A percentile compares a stretch with the other conserved stretches of the same genome.
These are phyloP conservation scores for Dysidea cf. avara DNA, from an alignment of 37 sponge, comb jelly and placozoan genomes.

Conservation along the genomic window DNA sequence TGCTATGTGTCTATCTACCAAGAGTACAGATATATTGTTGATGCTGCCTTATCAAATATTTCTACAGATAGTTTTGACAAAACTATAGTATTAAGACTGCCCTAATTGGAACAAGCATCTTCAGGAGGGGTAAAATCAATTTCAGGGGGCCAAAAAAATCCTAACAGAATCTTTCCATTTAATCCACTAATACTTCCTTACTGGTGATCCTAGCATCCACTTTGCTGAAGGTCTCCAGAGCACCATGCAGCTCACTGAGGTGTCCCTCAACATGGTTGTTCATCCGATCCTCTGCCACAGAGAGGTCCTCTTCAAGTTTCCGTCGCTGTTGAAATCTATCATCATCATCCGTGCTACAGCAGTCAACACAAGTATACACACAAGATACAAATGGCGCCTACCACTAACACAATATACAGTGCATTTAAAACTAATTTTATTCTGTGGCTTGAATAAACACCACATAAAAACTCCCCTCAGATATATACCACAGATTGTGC, in stretches of 20 bases:
- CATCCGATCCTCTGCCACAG: constrained; percentile 42
- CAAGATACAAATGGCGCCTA: too few relatives aligned
- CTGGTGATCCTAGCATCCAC: constrained; percentile 61
- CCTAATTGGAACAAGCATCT: too few relatives aligned
- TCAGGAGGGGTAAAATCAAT: not conserved
- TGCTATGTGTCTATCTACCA: too few relatives aligned
- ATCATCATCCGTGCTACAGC: constrained; percentile 39
- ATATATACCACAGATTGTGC: too few relatives aligned
- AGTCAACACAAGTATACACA: not conserved
- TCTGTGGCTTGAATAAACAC: not conserved
- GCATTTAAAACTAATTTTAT: not conserved
- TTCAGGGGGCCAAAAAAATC: not conserved
- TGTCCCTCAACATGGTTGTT: constrained; percentile 53
- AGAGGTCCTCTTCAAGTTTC: constrained; percentile 51
- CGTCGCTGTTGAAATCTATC: constrained; percentile 46
- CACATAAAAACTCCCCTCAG: too few relatives aligned
- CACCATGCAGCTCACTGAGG: constrained; percentile 61
- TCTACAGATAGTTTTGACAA: too few relatives aligned
- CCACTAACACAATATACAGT: too few relatives aligned
- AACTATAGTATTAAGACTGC: too few relatives aligned
- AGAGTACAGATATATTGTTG: too few relatives aligned
- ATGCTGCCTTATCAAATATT: too few relatives aligned
- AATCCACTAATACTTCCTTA: too few relatives aligned
- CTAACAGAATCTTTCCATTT: not conserved
- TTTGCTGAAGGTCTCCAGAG: constrained; percentile 59